These are phyloP conservation scores for Sebastes matsubarae DNA, from an alignment of 2,797 vertebrate genomes.

Conservation along the genomic window DNA sequence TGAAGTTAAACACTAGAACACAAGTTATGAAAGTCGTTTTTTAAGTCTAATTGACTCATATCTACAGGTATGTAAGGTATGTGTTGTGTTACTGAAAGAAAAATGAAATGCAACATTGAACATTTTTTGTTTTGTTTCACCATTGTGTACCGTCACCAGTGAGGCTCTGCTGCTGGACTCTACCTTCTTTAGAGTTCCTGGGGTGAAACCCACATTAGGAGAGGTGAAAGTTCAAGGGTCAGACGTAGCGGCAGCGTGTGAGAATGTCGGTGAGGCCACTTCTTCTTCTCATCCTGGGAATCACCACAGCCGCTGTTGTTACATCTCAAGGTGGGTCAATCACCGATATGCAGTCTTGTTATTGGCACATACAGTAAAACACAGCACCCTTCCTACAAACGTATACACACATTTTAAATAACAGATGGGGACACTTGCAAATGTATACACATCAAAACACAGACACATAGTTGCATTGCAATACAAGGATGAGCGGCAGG, in stretches of 20 bases:
- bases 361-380: neutral
- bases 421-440: neutral
- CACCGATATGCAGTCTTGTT: neutral
- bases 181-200: constrained; percentile 28
- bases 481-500: neutral
- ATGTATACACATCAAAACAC: neutral
- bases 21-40: neutral
- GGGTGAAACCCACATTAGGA: constrained; percentile 44
- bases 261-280: constrained; percentile 64
- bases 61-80: neutral
- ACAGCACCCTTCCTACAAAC: neutral
- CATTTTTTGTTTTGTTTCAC: neutral
- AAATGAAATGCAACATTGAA: neutral
- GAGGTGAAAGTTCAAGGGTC: constrained; percentile 68
- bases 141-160: constrained; percentile 16
- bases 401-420: neutral
- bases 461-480: neutral
- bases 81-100: neutral
- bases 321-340: constrained; percentile 76
- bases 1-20: neutral
- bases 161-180: constrained; percentile 22
- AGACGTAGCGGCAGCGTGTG: constrained; percentile 43
- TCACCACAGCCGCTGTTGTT: constrained; percentile 50
- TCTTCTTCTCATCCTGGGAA: constrained; percentile 69
- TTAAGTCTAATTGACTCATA: neutral